phyloP scores from a whole-genome alignment of 2,113 vertebrate species.

The Melierax canorus region DNA sequence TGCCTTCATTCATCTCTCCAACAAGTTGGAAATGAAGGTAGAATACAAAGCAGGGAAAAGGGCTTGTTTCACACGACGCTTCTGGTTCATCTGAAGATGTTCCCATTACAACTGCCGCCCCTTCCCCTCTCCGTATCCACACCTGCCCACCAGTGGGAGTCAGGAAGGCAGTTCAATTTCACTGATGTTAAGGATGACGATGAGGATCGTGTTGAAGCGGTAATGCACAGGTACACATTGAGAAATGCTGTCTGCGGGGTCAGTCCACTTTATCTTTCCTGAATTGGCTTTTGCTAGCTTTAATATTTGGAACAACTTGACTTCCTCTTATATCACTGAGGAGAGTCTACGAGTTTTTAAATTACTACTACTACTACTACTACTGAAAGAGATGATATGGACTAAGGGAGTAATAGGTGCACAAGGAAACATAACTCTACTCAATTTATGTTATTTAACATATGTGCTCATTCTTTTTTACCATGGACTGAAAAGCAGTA shows the following conservation, averaged over 20 bases:
- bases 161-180: not conserved
- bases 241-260: not conserved
- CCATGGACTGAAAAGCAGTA: not conserved
- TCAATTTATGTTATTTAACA: not conserved
- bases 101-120: not conserved
- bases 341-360: not conserved
- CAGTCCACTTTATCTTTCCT: not conserved
- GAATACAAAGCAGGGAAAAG: not conserved
- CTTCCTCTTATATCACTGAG: not conserved
- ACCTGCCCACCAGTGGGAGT: not conserved
- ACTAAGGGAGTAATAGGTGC: not conserved
- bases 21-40: not conserved
- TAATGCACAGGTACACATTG: not conserved
- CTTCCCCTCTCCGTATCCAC: not conserved
- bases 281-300: not conserved
- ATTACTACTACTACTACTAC: not conserved
- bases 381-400: not conserved
- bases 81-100: not conserved
- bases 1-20: not conserved
- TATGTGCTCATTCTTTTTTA: not conserved
- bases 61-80: rapidly evolving
- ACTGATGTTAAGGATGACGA: not conserved
- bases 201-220: not conserved
- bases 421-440: not conserved
- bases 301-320: not conserved